Conservation (phyloP, 2,888 invertebrate genomes). For the Empis stercorea region DNA sequence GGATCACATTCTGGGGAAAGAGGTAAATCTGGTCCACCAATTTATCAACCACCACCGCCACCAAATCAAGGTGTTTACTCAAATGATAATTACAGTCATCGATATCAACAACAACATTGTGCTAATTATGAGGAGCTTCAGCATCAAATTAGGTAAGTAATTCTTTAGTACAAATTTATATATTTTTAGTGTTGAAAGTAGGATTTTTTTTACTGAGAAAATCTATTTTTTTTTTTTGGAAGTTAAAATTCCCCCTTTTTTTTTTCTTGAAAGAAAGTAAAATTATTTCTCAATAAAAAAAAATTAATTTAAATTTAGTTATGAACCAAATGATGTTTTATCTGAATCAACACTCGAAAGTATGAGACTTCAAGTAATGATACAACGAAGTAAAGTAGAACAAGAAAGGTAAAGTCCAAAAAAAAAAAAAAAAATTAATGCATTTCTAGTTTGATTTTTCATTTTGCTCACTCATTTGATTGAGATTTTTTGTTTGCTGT, state of each 20-base stretch:
- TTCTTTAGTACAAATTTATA: background rate
- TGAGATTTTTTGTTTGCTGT: too few species aligned
- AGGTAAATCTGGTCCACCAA: constrained; percentile 30
- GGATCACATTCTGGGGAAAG: constrained; percentile 21
- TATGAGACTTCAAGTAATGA: constrained; percentile 67
- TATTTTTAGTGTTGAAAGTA: too few species aligned
- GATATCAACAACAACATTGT: constrained; percentile 44
- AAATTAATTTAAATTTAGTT: constrained; percentile 17
- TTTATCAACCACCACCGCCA: constrained; percentile 36
- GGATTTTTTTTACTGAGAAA: too few species aligned
- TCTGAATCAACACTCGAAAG: constrained; percentile 70
- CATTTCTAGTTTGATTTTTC: too few species aligned
- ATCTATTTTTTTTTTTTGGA: too few species aligned
- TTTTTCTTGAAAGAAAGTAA: too few species aligned
- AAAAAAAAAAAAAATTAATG: too few species aligned
- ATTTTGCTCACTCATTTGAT: too few species aligned
- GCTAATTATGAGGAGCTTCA: constrained; percentile 78
- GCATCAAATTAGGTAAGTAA: constrained; percentile 63
- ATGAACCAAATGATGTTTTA: constrained; percentile 43
- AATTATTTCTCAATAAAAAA: constrained; percentile 9
- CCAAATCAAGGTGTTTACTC: constrained; percentile 32
- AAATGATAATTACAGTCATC: constrained; percentile 36
- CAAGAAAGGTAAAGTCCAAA: constrained; percentile 55
- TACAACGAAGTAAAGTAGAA: constrained; percentile 66
- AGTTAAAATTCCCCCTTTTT: too few species aligned